These are phyloP conservation scores for Bungarus multicinctus DNA, from an alignment of 2,113 vertebrate genomes.

Conservation along the genomic window DNA sequence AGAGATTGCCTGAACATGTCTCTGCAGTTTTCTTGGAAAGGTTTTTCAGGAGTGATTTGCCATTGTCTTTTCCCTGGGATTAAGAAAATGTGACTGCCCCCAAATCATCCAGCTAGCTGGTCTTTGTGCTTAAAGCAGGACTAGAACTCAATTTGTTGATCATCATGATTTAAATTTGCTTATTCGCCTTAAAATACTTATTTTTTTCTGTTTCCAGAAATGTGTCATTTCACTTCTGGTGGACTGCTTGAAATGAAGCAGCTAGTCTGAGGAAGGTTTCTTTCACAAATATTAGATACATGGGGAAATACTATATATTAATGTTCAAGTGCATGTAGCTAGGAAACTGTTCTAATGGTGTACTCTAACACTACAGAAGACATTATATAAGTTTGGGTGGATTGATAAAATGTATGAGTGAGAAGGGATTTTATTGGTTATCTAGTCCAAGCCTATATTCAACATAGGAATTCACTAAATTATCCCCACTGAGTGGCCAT, in stretches of 20 bases:
- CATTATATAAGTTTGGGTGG: neutral
- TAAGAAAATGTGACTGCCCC: too few species aligned
- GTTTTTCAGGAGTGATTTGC: too few species aligned
- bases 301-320: neutral
- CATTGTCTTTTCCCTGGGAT: too few species aligned
- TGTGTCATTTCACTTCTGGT: neutral
- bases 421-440: neutral
- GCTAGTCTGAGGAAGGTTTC: neutral
- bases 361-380: too few species aligned
- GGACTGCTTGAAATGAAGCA: neutral
- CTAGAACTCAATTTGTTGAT: neutral
- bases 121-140: too few species aligned
- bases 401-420: neutral
- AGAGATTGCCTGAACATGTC: too few species aligned
- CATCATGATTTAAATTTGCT: neutral
- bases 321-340: neutral
- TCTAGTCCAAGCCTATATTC: neutral
- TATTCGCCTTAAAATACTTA: neutral
- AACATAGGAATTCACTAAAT: neutral
- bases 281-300: neutral
- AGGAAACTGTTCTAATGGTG: neutral
- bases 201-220: neutral
- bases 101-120: too few species aligned
- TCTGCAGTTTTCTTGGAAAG: too few species aligned
- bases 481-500: too few species aligned